phyloP scores from a whole-genome alignment of 2,113 vertebrate species.

The Centropus bengalensis region DNA sequence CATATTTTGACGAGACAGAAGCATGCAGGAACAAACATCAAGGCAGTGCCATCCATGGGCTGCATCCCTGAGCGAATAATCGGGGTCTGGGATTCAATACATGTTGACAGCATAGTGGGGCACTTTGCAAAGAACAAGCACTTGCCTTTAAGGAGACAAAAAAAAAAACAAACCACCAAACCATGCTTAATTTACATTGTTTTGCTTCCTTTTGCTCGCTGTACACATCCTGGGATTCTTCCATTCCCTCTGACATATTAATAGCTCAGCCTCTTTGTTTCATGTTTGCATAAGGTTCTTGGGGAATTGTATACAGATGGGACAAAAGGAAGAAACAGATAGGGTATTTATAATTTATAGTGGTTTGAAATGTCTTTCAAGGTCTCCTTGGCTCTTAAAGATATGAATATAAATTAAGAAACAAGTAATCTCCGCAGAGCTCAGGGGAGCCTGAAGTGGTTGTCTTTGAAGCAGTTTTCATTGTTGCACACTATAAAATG shows the following conservation, averaged over 20 bases:
- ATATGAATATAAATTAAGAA: constrained; percentile 80
- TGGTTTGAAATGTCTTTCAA: constrained; percentile 75
- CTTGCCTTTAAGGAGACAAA: neutral
- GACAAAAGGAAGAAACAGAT: constrained; percentile 73
- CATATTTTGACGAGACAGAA: neutral
- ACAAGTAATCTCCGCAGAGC: constrained; percentile 66
- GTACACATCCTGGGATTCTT: constrained; percentile 26
- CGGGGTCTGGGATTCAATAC: neutral
- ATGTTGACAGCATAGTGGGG: neutral
- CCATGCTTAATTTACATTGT: constrained; percentile 36
- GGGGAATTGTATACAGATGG: constrained; percentile 71
- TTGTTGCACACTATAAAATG: constrained; percentile 59
- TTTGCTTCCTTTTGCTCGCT: constrained; percentile 33
- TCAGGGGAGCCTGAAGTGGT: constrained; percentile 16
- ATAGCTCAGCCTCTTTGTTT: constrained; percentile 70
- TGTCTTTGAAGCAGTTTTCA: constrained; percentile 51
- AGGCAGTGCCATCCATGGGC: neutral
- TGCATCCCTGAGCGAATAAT: neutral
- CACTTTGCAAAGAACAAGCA: constrained; percentile 11
- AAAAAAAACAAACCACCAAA: neutral
- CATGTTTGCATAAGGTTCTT: constrained; percentile 72
- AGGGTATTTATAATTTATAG: constrained; percentile 79
- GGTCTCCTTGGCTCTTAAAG: constrained; percentile 76
- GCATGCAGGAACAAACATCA: neutral
- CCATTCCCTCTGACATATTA: constrained; percentile 68